Evolutionary conservation across 2,888 invertebrate genomes (phyloP), one percentile per base, ranked within the genome.

Genomic region (Julus scanicus): DNA sequence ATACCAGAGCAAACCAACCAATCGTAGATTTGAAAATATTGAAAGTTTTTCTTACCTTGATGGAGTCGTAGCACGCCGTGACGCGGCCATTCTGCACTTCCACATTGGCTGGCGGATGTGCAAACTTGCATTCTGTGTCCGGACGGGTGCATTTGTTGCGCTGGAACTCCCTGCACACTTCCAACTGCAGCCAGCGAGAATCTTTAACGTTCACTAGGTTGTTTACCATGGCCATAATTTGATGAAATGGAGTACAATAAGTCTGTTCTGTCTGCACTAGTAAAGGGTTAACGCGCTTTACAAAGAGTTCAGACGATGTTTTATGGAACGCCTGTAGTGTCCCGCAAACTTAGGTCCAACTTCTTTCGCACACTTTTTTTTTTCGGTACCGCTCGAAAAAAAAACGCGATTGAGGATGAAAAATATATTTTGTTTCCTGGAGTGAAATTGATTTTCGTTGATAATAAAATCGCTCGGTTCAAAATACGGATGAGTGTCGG

Each of bases 11-110:
- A 44, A 44, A 44, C 44, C 44, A 6, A 44, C 44, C 44, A 44
- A 44, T 44, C 4, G 44, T 44, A 6, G 6, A 44, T 3, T 44
- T 44, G 6, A 44, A 44, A 44, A 44, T 5, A 44, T 44, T 3
- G 3, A 6, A 5, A 44, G 44, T 5, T 44, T 83, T 9, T 29
- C 86, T 94, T 94, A 99, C 99, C 98, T 99, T 99, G 94, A 99
- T 99, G 94, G 98, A 99, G 95, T 99, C 99, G 95, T 99, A 99
- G 95, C 99, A 99, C 92, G 99, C 99, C 92, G 99, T 99, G 92
- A 99, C 99, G 92, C 99, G 95, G 93, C 99, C 99, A 94, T 99
- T 99, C 94, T 99, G 99, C 92, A 99, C 98, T 94, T 99, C 99
- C 92, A 99, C 99, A 94, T 99, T 99, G 92, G 98, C 96, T 91